Conservation (phyloP, 2,797 vertebrate genomes). For the Synanceia verrucosa region DNA sequence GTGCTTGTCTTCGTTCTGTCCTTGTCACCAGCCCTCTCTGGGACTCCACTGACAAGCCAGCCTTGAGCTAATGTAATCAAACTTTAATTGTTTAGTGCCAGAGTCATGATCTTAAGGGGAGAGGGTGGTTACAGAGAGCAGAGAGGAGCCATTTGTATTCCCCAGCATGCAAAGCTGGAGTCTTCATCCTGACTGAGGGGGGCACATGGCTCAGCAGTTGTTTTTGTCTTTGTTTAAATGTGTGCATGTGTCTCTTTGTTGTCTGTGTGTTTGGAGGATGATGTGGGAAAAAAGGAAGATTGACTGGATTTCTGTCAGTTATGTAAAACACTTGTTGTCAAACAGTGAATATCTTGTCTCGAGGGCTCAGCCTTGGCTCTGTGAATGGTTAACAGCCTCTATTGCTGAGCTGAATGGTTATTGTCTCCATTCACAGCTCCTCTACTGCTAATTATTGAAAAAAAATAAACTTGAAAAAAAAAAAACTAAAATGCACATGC, state of each 20-base stretch:
- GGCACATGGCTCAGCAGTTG: no score
- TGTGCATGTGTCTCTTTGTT: background rate
- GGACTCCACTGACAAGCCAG: background rate
- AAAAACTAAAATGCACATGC: no score
- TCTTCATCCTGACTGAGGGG: slow-evolving; percentile 14
- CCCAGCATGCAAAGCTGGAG: slow-evolving; percentile 3
- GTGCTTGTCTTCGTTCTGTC: background rate
- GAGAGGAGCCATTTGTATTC: slow-evolving; percentile 25
- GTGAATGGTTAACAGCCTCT: no score
- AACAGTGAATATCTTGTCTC: no score
- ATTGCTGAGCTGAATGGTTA: no score
- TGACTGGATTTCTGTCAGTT: background rate
- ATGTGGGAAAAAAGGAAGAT: background rate
- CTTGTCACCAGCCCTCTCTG: background rate
- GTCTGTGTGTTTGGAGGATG: background rate
- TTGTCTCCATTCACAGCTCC: no score
- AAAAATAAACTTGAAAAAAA: no score
- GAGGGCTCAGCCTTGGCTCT: no score
- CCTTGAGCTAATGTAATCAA: slow-evolving; percentile 42
- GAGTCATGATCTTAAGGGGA: slow-evolving; percentile 36
- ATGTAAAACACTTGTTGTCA: no score
- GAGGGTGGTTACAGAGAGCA: slow-evolving; percentile 24
- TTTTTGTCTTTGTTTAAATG: no score
- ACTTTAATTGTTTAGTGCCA: slow-evolving; percentile 59
- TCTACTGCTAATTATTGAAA: no score